Conservation (phyloP, 2,888 invertebrate species). For the Epiblema foenella region DNA sequence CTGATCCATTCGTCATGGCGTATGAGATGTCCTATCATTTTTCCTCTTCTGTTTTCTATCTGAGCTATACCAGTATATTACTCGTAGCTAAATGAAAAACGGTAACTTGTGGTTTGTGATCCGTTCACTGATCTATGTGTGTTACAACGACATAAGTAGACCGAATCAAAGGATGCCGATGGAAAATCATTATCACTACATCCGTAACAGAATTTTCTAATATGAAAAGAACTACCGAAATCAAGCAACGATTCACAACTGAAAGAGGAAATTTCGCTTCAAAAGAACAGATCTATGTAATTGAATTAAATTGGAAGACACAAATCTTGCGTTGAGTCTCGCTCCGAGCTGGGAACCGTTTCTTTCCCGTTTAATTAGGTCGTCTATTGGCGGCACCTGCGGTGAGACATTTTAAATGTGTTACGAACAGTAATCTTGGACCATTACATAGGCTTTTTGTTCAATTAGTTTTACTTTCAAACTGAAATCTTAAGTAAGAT, state of each 20-base stretch:
- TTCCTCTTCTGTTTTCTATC: too few species aligned
- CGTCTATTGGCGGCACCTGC: slow-evolving; percentile 74
- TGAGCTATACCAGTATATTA: too few species aligned
- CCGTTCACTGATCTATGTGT: too few species aligned
- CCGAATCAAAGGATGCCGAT: too few species aligned
- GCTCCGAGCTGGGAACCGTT: slow-evolving; percentile 64
- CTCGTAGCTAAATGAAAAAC: too few species aligned
- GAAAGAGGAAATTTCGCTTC: slow-evolving; percentile 12
- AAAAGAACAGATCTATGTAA: slow-evolving; percentile 27
- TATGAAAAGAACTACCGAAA: slow-evolving; percentile 46
- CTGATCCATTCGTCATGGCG: too few species aligned
- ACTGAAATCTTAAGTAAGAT: background rate
- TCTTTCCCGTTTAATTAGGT: slow-evolving; percentile 75
- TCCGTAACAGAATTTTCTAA: background rate
- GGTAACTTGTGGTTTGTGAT: too few species aligned
- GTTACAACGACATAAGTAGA: too few species aligned
- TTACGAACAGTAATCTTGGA: slow-evolving; percentile 19
- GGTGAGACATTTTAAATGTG: slow-evolving; percentile 57
- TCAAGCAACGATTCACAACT: slow-evolving; percentile 7
- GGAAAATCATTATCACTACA: too few species aligned
- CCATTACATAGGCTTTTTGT: background rate
- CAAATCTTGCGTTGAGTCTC: slow-evolving; percentile 62
- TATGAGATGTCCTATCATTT: too few species aligned
- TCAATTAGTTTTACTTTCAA: background rate
- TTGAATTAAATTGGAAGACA: slow-evolving; percentile 45